Conservation (phyloP, 1,140 invertebrate species). For the Lepidurus apus region DNA sequence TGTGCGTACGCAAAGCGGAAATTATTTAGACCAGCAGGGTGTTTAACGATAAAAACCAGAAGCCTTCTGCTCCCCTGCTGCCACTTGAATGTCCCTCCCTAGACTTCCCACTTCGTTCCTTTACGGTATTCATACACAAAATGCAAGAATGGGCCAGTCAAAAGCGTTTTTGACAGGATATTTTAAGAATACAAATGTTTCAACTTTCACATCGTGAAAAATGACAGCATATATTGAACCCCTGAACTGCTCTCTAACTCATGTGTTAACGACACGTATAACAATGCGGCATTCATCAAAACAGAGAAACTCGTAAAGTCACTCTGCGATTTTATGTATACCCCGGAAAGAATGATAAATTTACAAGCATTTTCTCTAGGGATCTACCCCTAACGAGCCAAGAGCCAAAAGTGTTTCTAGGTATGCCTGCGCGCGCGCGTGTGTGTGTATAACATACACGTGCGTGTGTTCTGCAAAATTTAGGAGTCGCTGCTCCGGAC, state of each 20-base stretch:
- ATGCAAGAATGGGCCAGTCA: not conserved
- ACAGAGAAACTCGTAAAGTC: not conserved
- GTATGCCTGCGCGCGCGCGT: not conserved
- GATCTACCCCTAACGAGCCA: not conserved
- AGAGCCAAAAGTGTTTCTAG: not conserved
- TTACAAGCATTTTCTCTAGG: not conserved
- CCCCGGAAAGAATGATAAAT: not conserved
- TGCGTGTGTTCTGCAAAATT: not conserved
- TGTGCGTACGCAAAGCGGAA: not conserved
- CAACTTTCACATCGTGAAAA: no score
- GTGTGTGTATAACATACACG: not conserved
- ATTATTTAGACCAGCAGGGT: constrained; percentile 9
- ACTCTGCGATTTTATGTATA: constrained; percentile 17
- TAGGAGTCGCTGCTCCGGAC: not conserved
- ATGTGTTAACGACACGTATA: no score
- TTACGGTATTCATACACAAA: not conserved
- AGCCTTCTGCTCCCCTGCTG: not conserved
- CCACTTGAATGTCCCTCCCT: not conserved
- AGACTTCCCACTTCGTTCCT: constrained; percentile 11
- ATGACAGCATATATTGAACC: no score
- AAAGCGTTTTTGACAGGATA: not conserved
- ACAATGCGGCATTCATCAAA: no score
- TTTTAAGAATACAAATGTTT: no score
- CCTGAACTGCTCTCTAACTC: no score
- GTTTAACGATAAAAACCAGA: constrained; percentile 1